Evolutionary conservation across 2,113 vertebrate species (phyloP), one percentile per base, ranked within the genome.

Genomic region (Datnioides undecimradiatus): DNA sequence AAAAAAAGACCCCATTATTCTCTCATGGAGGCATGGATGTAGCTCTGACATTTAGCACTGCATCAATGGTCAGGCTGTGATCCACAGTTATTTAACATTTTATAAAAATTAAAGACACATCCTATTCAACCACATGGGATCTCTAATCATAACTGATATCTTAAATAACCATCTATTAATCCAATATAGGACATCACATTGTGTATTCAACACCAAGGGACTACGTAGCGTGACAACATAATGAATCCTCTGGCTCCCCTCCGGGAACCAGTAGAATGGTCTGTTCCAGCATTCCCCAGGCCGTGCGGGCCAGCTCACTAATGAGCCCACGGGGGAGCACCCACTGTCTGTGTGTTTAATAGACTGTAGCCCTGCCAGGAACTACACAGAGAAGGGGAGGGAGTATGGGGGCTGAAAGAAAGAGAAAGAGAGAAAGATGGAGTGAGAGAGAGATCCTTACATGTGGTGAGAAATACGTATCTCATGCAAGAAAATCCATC

Each of bases 301-400:
- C 89, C 6, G 29, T 45, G 72, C 25, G 86, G 91, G 86, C 83
- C 83, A 76, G 86, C 80, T 89, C 83, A 90, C 93, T 95, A 94
- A 94, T 93, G 92, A 93, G 92, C 91, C 87, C 93, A 95, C 93
- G 85, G 90, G 92, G 92, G 93, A 94, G 86, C 57, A 65, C 80
- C 88, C 89, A 70, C 82, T 86, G 87, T 88, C 87, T 90, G 79
- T 89, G 90, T 90, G 73, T 92, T 89, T 93, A 89, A 91, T 81
- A 90, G 90, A 90, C 83, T 84, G 84, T 74, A 87, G 89, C 78
- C 83, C 79, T 91, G 90, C 90, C 91, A 93, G 85, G 73, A 84
- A 90, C 82, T 90, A 90, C 85, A 86, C 54, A 90, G 85, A 82
- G 81, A 71, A 65, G 48, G 34, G 57, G 29, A 25, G 36, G n/a